A percentile compares a stretch with the other conserved stretches of the same genome.
phyloP scores from a whole-genome alignment of 2,888 invertebrate species.

The Papilio demoleus region DNA sequence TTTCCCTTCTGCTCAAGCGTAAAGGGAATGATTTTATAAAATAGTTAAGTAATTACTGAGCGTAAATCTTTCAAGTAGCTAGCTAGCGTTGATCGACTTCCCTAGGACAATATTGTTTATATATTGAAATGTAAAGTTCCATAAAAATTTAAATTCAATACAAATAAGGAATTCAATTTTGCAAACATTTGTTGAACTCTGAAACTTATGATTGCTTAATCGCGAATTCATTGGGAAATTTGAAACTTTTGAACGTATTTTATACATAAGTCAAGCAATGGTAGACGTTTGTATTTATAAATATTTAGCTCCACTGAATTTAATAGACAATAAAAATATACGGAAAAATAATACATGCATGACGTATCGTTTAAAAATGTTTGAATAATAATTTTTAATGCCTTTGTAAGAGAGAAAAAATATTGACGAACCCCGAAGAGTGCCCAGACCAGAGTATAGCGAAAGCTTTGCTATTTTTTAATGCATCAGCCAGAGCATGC shows the following conservation, averaged over 20 bases:
- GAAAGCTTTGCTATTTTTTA: too few relatives aligned
- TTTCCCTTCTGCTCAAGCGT: constrained; percentile 30
- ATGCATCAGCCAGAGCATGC: too few relatives aligned
- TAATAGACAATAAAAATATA: neutral
- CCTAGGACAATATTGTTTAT: constrained; percentile 21
- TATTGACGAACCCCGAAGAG: too few relatives aligned
- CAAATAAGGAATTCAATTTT: neutral
- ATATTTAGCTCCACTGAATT: neutral
- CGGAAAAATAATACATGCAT: too few relatives aligned
- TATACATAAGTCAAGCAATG: constrained; percentile 5
- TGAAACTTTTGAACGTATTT: neutral
- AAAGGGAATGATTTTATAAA: constrained; percentile 34
- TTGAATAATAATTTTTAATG: too few relatives aligned
- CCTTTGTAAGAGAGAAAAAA: too few relatives aligned
- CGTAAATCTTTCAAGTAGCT: constrained; percentile 35
- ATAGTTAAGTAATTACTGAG: constrained; percentile 28
- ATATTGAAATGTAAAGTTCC: constrained; percentile 8
- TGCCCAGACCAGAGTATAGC: too few relatives aligned
- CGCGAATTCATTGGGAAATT: constrained; percentile 4
- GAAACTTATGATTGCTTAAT: constrained; percentile 13
- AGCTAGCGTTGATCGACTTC: constrained; percentile 24
- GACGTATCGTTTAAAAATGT: too few relatives aligned
- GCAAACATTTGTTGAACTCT: constrained; percentile 17
- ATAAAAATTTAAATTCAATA: constrained; percentile 21
- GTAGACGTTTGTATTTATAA: neutral